Evolutionary conservation across 2,797 vertebrate species (phyloP), one percentile per base, ranked within the genome.

Genomic region (Muscicapa striata): DNA sequence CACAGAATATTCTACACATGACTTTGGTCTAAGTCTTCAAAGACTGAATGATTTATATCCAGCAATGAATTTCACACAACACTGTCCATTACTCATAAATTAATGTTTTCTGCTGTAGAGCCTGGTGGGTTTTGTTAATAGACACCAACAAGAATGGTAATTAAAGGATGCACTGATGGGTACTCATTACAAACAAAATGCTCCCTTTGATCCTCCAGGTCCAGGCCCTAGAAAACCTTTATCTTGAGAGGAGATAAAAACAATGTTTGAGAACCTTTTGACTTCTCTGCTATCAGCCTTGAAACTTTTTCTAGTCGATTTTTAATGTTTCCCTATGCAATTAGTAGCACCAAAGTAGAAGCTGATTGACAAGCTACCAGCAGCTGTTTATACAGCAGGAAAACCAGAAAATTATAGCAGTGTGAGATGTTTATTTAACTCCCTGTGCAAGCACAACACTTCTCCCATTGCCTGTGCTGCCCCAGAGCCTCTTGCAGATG

Each of bases 311-410:
- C 57, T 36, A 78, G 67, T 61, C 27, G 5, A 23, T 78, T 95
- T 91, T 95, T 96, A 96, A 91, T 38, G 40, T 93, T 74, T 46
- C 54, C 89, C 73, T 86, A 29, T 76, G 46, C 74, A 95, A 95
- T 90, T 79, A 96, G 57, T 27, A 92, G 69, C 80, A 83, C 73
- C 75, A 68, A 80, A 62, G 38, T 17, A 88, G 76, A 30, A 70
- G 51, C 58, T 88, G 93, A 95, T 63, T 83, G 84, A 89, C 74
- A 90, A 81, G 61, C 41, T 58, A 40, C 74, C 87, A 76, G 48
- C 36, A 55, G 78, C 58, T 74, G 58, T 79, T 91, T 80, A 36
- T 78, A 70, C 5, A 57, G 69, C 20, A 6, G 82, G 87, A 84
- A 57, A 54, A 36, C 6, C 18, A 64, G 69, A 70, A 84, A 78